phyloP scores from a whole-genome alignment of 2,888 invertebrate species.

The Phengaris alcon region DNA sequence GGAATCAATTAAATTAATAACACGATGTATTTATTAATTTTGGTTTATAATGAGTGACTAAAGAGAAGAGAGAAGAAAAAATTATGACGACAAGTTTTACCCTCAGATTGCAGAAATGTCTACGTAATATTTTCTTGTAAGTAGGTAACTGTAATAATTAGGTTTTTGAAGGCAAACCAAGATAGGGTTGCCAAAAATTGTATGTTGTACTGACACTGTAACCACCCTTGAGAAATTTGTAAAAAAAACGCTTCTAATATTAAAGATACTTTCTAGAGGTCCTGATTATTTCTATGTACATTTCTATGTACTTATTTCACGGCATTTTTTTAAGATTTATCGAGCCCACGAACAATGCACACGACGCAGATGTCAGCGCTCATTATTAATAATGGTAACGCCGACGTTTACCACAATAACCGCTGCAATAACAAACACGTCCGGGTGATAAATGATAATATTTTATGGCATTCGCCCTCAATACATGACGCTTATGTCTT shows the following conservation, averaged over 20 bases:
- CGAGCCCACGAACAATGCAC: conserved; percentile 51
- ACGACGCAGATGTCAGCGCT: conserved; percentile 66
- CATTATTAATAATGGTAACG: conserved; percentile 69
- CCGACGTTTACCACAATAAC: conserved; percentile 74
- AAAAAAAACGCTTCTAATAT: not conserved
- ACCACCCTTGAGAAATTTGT: too few species aligned
- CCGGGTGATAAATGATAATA: conserved; percentile 74
- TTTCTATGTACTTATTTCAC: conserved; percentile 42
- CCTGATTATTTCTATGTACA: conserved; percentile 16
- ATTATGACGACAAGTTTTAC: too few species aligned
- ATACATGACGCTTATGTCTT: conserved; percentile 68
- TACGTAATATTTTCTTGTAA: too few species aligned
- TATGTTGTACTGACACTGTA: too few species aligned
- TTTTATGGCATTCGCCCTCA: conserved; percentile 72
- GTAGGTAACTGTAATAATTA: too few species aligned
- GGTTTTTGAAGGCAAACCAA: too few species aligned
- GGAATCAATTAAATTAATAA: not conserved
- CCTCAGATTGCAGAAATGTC: too few species aligned
- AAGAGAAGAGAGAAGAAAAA: too few species aligned
- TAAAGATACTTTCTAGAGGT: not conserved
- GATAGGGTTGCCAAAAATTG: too few species aligned
- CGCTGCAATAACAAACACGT: conserved; percentile 72
- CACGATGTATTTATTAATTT: not conserved
- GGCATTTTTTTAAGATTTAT: conserved; percentile 49
- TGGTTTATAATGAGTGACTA: not conserved